Evolutionary conservation across 2,797 vertebrate species (phyloP), one percentile per base, ranked within the genome.

Genomic region (Pangasius mekongensis): DNA sequence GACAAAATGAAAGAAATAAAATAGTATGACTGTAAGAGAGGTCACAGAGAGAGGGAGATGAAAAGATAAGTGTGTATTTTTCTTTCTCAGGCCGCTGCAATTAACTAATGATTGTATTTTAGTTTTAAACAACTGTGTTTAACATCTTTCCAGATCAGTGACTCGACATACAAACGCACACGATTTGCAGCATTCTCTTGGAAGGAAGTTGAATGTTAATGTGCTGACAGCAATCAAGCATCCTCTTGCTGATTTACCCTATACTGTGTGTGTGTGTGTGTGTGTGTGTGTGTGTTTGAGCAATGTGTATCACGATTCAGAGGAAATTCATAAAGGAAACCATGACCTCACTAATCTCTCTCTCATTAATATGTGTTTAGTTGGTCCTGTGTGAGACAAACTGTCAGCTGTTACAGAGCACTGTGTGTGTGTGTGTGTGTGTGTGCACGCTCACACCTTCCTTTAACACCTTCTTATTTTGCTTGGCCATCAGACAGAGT

Each of bases 101-200:
- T 6, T 14, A 67, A 33, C 64, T 30, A 67, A 30, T 13, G 10
- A 73, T 30, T n/a, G 49, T 20, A 7, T 18, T 20, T 54, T 10
- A 30, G 76, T 33, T 78, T 78, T 78, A 78, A 78, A 54, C 76
- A 78, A 30, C n/a, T 76, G 47, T 30, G 47, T 78, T 78, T 54
- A 9, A 78, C 30, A 54, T 33, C 47, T 36, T 24, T 7, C 7
- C 52, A 52, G 16, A 56, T 30, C 76, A 22, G 49, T 3, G n/a
- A 33, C 14, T 52, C n/a, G 7, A 78, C 73, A 69, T 20, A 58
- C 62, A 82, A 33, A 78, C 20, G 14, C 33, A 80, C 78, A 62
- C 54, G 1, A 24, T 36, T 11, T 39, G 56, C 56, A 11, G 36
- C 3, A 16, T 62, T 82, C 36, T 43, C 1, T 62, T 60, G 78